These are phyloP conservation scores for Beroe forskalii DNA, from an alignment of 37 sponge, comb jelly and placozoan genomes.

Conservation along the genomic window DNA sequence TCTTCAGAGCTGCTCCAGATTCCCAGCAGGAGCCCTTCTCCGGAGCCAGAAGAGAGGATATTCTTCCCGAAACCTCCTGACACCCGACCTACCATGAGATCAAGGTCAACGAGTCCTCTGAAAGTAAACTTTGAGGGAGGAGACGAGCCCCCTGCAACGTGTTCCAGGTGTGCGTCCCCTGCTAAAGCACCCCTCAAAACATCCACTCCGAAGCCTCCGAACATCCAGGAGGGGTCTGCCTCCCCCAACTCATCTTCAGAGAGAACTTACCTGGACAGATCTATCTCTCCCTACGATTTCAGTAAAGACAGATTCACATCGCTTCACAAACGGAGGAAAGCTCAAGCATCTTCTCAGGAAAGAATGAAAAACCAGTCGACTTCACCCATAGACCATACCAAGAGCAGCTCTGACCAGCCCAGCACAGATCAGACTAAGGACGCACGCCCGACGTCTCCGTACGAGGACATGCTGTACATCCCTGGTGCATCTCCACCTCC, in stretches of 20 bases:
- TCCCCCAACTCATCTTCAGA: neutral
- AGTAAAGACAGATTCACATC: neutral
- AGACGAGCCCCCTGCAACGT: neutral
- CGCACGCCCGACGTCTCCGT: neutral
- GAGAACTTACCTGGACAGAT: conserved; percentile 25
- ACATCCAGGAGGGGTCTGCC: neutral
- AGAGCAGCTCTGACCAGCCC: neutral
- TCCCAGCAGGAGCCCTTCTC: conserved; percentile 51
- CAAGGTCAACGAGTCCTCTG: conserved; percentile 11
- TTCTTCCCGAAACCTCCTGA: neutral
- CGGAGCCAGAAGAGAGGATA: conserved; percentile 10
- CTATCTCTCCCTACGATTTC: neutral
- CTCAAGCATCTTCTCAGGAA: neutral
- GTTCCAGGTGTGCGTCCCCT: conserved; percentile 2
- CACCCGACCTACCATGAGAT: neutral
- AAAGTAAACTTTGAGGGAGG: conserved; percentile 29
- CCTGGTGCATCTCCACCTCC: neutral
- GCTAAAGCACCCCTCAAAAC: neutral
- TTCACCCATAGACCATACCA: neutral
- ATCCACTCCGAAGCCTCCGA: conserved; percentile 9
- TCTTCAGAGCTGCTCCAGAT: conserved; percentile 50
- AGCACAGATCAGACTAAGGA: neutral
- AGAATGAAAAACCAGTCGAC: neutral
- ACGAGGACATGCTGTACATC: neutral
- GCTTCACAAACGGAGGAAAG: neutral